phyloP scores from a whole-genome alignment of 2,797 vertebrate genomes.

The Myiothlypis chrysogaster region DNA sequence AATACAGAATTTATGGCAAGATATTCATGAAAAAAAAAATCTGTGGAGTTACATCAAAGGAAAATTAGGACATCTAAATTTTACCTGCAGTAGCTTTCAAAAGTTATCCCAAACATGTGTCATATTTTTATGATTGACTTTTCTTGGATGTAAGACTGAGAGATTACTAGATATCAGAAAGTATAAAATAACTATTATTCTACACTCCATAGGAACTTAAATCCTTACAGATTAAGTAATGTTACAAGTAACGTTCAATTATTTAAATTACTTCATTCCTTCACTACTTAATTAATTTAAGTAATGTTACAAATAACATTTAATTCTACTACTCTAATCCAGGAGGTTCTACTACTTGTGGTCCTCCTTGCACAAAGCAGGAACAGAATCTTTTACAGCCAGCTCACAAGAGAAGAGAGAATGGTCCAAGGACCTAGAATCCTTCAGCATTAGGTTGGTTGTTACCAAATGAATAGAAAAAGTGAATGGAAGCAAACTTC shows the following conservation, averaged over 20 bases:
- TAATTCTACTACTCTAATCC: neutral
- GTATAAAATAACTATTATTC: neutral
- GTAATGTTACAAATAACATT: neutral
- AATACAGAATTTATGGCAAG: neutral
- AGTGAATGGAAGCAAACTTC: neutral
- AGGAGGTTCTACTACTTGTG: neutral
- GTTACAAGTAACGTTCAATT: neutral
- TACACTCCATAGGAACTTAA: neutral
- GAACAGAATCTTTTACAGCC: neutral
- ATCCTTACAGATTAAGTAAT: neutral
- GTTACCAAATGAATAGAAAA: neutral
- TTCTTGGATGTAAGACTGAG: neutral
- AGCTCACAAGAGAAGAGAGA: neutral
- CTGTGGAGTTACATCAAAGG: neutral
- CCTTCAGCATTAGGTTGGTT: neutral
- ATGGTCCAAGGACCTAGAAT: neutral
- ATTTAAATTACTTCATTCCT: neutral
- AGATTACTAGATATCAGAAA: neutral
- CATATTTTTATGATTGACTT: neutral
- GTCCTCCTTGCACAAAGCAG: neutral
- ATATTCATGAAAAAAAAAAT: neutral
- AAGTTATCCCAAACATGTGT: neutral
- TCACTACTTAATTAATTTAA: neutral
- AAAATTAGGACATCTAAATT: conserved; percentile 4
- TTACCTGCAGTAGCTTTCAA: neutral